Conservation (phyloP, 2,113 vertebrate species). For the Halcyon senegalensis region DNA sequence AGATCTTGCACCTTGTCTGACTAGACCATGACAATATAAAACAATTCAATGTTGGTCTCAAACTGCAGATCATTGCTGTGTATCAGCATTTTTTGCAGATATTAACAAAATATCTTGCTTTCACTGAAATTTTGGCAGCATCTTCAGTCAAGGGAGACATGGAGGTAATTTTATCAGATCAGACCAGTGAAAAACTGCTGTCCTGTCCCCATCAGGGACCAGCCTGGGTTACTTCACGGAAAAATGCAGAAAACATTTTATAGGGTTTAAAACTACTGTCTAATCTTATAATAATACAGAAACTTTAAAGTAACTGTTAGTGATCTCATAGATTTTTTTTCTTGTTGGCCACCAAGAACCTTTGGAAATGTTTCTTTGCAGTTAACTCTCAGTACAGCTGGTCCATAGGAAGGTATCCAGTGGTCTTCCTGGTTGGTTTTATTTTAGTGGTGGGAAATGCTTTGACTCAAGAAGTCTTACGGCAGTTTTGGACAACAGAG, state of each 20-base stretch:
- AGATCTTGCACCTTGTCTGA: neutral
- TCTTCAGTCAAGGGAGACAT: neutral
- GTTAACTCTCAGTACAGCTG: neutral
- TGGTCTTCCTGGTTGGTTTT: neutral
- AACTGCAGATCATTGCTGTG: neutral
- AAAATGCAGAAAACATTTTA: neutral
- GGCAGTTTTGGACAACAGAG: neutral
- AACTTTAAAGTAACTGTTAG: neutral
- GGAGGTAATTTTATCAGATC: neutral
- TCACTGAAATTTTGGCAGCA: neutral
- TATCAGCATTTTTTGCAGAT: neutral
- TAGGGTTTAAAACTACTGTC: neutral
- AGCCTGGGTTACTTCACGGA: neutral
- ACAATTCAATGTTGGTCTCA: neutral
- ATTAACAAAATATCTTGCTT: neutral
- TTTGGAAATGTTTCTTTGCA: neutral
- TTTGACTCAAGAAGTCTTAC: neutral
- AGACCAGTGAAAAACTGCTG: neutral
- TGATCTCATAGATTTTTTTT: neutral
- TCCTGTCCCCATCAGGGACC: neutral
- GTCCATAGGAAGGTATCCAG: neutral
- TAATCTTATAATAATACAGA: neutral
- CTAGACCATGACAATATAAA: neutral
- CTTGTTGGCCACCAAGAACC: neutral
- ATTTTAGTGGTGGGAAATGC: neutral